A percentile compares a stretch with the other conserved stretches of the same genome.
Conservation (phyloP, 2,113 vertebrate genomes). For the human region GRCh38 chr4:156003001-156003500, state of each 20-base stretch:
- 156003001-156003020: background rate
- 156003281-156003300: background rate
- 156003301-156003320: background rate
- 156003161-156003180: background rate
- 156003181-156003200: background rate
- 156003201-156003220: background rate
- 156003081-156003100: background rate
- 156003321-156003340: background rate
- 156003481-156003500: background rate
- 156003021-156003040: background rate
- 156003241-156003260: background rate
- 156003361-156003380: background rate
- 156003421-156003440: background rate
- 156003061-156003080: background rate
- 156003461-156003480: background rate
- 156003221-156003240: background rate
- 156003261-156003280: fast-evolving
- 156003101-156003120: background rate
- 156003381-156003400: background rate
- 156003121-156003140: background rate
- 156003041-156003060: background rate
- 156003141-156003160: background rate
- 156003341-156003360: background rate
- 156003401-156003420: background rate
- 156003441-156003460: background rate